Evolutionary conservation across 2,888 invertebrate species (phyloP).

Genomic region (Aspidiotus destructor): DNA sequence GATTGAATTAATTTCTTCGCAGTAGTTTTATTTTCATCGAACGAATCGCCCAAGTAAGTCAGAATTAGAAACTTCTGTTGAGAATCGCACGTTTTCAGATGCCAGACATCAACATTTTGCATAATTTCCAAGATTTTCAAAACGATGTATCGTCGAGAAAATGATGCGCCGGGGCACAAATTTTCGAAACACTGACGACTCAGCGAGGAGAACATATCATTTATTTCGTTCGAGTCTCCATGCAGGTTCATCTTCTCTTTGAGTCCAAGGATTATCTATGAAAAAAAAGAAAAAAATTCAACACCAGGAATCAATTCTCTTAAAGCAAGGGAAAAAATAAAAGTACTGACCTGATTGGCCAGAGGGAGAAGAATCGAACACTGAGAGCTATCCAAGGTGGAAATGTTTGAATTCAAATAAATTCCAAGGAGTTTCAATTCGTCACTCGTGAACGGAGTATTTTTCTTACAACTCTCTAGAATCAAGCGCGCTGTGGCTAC

Average conservation of each 20-base stretch:
- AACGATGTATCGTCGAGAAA: slow-evolving; percentile 51
- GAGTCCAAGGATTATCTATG: not conserved
- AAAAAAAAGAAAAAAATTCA: not conserved
- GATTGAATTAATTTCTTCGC: slow-evolving; percentile 47
- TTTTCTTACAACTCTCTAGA: slow-evolving; percentile 63
- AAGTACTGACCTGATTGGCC: not conserved
- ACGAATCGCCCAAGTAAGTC: slow-evolving; percentile 58
- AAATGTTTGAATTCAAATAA: not conserved
- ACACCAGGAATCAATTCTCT: not conserved
- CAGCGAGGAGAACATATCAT: not conserved
- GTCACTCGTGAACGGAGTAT: slow-evolving; percentile 53
- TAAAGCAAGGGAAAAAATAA: not conserved
- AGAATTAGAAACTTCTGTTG: slow-evolving; percentile 42
- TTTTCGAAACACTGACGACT: slow-evolving; percentile 46
- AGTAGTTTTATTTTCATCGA: slow-evolving; percentile 63
- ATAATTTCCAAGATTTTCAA: slow-evolving; percentile 46
- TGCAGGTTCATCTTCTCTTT: not conserved
- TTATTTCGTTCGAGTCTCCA: slow-evolving; percentile 1
- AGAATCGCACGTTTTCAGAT: slow-evolving; percentile 42
- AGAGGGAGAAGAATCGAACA: not conserved
- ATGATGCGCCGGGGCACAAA: slow-evolving; percentile 54
- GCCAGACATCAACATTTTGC: slow-evolving; percentile 19
- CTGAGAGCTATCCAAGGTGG: not conserved
- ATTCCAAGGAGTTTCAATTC: slow-evolving; percentile 12
- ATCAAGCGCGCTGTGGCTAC: slow-evolving; percentile 44